These are phyloP conservation scores for Epinephelus awoara DNA, from an alignment of 2,797 vertebrate species.

Conservation along the genomic window DNA sequence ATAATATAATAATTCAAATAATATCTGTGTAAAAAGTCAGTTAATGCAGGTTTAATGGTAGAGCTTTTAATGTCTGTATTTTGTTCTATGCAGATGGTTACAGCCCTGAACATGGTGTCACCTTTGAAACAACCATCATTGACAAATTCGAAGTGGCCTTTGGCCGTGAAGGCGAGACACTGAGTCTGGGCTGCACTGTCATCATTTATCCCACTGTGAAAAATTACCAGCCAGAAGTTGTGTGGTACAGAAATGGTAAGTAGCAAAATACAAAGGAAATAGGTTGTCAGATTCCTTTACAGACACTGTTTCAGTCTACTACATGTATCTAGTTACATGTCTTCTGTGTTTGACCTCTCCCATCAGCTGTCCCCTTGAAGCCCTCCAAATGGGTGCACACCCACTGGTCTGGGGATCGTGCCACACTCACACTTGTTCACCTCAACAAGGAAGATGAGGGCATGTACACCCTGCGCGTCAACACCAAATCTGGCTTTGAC, in stretches of 20 bases:
- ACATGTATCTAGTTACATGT: background rate
- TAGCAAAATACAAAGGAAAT: background rate
- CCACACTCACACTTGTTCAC: slow-evolving; percentile 92
- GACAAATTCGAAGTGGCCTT: slow-evolving; percentile 96
- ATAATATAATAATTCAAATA: too few relatives aligned
- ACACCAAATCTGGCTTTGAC: slow-evolving; percentile 96
- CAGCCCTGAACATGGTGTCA: slow-evolving; percentile 92
- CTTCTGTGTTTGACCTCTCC: slow-evolving; percentile 13
- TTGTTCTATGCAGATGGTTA: slow-evolving; percentile 85
- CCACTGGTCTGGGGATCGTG: slow-evolving; percentile 94
- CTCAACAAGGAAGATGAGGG: slow-evolving; percentile 99
- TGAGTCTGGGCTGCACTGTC: slow-evolving; percentile 96
- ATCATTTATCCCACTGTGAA: slow-evolving; percentile 95
- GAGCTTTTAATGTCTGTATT: background rate
- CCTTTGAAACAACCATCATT: slow-evolving; percentile 93
- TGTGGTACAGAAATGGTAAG: slow-evolving; percentile 93
- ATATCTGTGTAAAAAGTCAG: background rate
- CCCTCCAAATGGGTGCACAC: slow-evolving; percentile 93
- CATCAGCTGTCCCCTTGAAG: slow-evolving; percentile 88
- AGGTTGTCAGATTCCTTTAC: too few relatives aligned
- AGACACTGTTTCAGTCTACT: background rate
- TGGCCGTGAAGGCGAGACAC: slow-evolving; percentile 93
- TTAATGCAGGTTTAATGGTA: background rate
- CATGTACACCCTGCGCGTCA: slow-evolving; percentile 92
- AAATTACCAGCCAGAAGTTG: slow-evolving; percentile 93